These are phyloP conservation scores for Pachyuromys duprasi DNA, from an alignment of 2,797 vertebrate genomes.

Conservation along the genomic window DNA sequence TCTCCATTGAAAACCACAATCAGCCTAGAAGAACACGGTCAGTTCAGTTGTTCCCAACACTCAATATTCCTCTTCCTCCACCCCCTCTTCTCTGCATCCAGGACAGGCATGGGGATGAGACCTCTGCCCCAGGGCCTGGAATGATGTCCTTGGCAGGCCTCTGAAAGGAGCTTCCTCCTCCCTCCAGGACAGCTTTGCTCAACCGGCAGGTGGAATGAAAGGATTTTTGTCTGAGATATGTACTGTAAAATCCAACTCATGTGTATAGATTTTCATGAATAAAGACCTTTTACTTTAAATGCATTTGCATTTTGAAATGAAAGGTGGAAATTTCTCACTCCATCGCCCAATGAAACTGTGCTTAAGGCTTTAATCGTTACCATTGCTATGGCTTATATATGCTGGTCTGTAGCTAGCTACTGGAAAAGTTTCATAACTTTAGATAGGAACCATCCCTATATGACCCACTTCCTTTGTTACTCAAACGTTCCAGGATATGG, in stretches of 20 bases:
- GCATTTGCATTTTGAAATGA: background rate
- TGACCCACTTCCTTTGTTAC: background rate
- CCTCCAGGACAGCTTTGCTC: background rate
- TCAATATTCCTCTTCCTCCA: background rate
- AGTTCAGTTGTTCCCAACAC: background rate
- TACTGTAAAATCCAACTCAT: background rate
- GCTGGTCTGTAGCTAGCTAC: background rate
- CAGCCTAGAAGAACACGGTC: background rate
- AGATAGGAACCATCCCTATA: background rate
- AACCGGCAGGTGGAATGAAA: conserved; percentile 57
- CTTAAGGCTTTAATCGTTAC: background rate
- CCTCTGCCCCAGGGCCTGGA: background rate
- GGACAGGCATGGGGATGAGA: background rate
- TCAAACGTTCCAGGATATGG: background rate
- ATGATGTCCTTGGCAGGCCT: conserved; percentile 42
- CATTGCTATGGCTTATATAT: background rate
- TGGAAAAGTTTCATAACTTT: background rate
- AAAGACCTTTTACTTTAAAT: conserved; percentile 18
- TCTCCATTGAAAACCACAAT: conserved; percentile 48
- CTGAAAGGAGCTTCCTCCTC: conserved; percentile 22
- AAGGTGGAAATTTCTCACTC: background rate
- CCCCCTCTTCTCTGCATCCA: background rate
- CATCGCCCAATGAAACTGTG: background rate
- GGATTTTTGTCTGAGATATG: conserved; percentile 65
- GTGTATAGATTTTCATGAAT: background rate